Percentiles rank a stretch among this genome's conserved stretches.
Evolutionary conservation across 1,140 invertebrate species (phyloP).

Genomic region (Platyscapa corneri): DNA sequence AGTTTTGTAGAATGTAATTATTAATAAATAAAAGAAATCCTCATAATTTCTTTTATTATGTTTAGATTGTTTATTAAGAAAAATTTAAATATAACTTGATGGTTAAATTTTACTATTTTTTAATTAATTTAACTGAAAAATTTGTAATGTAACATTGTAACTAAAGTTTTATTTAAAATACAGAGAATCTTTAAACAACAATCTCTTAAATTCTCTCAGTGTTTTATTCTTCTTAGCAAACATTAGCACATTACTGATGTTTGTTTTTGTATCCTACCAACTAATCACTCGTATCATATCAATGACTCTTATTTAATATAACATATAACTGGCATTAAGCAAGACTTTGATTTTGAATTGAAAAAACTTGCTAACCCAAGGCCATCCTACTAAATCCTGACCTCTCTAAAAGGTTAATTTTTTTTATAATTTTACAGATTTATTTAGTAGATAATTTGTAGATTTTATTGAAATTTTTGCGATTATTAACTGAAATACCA

Average conservation of each 20-base stretch:
- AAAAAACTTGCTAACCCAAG: constrained; percentile 43
- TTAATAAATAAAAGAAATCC: constrained; percentile 2
- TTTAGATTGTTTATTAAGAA: not conserved
- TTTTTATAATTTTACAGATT: not conserved
- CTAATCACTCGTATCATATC: constrained; percentile 48
- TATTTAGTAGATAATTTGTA: not conserved
- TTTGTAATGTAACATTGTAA: constrained; percentile 26
- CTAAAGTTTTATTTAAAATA: constrained; percentile 42
- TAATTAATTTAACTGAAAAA: constrained; percentile 38
- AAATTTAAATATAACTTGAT: constrained; percentile 1
- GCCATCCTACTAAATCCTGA: constrained; percentile 44
- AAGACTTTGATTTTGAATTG: constrained; percentile 45
- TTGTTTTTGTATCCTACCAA: constrained; percentile 38
- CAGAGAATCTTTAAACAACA: constrained; percentile 1
- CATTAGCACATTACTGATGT: constrained; percentile 32
- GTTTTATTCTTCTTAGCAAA: constrained; percentile 33
- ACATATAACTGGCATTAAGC: constrained; percentile 37
- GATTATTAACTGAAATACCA: too few relatives aligned
- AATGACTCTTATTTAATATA: constrained; percentile 28
- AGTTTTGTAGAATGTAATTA: not conserved
- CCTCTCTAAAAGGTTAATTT: constrained; percentile 38
- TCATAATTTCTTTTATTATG: not conserved
- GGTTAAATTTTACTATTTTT: not conserved
- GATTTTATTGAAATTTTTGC: not conserved
- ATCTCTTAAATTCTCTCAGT: constrained; percentile 52